Evolutionary conservation across 2,888 invertebrate species (phyloP), one percentile per base, ranked within the genome.

Genomic region (Chironomus riparius): DNA sequence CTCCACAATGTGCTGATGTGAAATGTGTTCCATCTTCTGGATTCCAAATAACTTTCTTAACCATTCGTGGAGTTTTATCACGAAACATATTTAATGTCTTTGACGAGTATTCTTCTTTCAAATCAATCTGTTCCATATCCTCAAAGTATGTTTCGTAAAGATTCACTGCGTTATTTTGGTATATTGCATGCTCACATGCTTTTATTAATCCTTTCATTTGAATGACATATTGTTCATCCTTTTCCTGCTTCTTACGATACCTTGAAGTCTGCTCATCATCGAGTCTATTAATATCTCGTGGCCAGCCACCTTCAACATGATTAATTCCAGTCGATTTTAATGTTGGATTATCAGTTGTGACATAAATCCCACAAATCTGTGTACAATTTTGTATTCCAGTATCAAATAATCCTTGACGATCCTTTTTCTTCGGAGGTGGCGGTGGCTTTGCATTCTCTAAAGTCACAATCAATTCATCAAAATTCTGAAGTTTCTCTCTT

Each of bases 261-360:
- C 94, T 87, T 62, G 86, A 81, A 7, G 91, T 88, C 80, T 91
- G 90, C 79, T 94, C 94, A 79, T 90, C 87, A 80, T 89, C 89
- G 69, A 85, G 83, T 77, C 85, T 82, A 78, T 88, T 88, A 10
- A 90, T 85, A 78, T 94, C 94, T 80, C 90, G 90, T 1, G 94
- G 93, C 94, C 94, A 94, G 18, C 93, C 94, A 77, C 94, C 94
- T 83, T 94, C 94, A 13, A 85, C 85, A 81, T 94, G 94, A 79
- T 88, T 87, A 81, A 93, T 87, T 10, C 91, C 90, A 77, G 86
- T 86, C 4, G 80, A 78, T 0, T 77, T 79, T 6, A 77, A 79
- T 1, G 79, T 79, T 0, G 82, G 82, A 79, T 83, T 83, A 10
- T 83, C 83, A 0, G 84, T 84, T 4, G 74, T 74, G 0, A 68